Base-by-base conservation (phyloP, 2,888 invertebrate species). In the Phyto melanocephala region DNA sequence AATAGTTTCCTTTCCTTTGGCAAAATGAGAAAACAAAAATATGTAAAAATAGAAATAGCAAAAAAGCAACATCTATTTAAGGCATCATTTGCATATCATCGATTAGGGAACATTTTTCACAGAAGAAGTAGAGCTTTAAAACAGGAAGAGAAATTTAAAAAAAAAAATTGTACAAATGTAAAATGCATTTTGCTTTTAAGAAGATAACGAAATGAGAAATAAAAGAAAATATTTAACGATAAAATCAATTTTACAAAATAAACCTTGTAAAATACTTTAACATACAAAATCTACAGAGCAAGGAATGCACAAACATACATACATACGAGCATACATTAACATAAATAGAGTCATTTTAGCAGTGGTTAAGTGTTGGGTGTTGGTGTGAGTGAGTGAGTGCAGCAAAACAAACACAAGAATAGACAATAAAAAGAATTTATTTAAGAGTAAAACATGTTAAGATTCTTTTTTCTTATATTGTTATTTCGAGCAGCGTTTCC, bases 211-310 rank as follows among this genome's bases (percentile, higher is more conserved):
- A 28, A 3, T 28, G 3, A 28, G 6, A 28, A 3, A 54, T 10
- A 54, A 15, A 56, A 33, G 15, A 54, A 52, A 28, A 33, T 28
- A 6, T 17, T 50, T 7, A 17, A 22, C 58, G 65, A 76, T 71
- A 76, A 80, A 80, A 76, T 80, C 76, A 80, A 80, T 80, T 80
- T 75, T 58, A 63, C 63, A 50, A 80, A 76, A 80, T 63, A 71
- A 65, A 80, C 22, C 56, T 58, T 50, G 24, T 40, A 75, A 68
- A 62, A 62, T 37, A 70, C 52, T 62, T 54, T 35, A 62, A 10
- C 13, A 45, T 65, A 28, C 13, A 28, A 58, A 56, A 62, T 17
- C 35, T 35, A 24, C n/a, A 24, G 1, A 40, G 7, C 42, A 20
- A 45, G 22, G 62, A 17, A 33, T 17, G 35, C 20, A 52, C 22